These are phyloP conservation scores for Escarpia spicata DNA, from an alignment of 2,888 invertebrate species.

Conservation along the genomic window DNA sequence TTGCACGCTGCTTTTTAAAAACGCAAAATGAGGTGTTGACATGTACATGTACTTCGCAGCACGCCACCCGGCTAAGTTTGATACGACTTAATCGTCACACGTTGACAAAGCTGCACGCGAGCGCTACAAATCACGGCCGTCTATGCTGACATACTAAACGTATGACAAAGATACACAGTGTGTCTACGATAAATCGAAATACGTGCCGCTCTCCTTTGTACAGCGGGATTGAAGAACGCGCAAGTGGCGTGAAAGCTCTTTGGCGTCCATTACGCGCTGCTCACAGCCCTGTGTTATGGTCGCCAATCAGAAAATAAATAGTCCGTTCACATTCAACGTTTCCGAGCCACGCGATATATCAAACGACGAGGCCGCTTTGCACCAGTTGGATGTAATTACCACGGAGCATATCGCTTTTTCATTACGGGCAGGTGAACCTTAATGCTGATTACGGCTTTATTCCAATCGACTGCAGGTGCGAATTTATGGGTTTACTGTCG, in stretches of 20 bases:
- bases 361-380: neutral
- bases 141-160: neutral
- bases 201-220: neutral
- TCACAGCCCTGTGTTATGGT: neutral
- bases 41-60: neutral
- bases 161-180: neutral
- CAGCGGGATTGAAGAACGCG: neutral
- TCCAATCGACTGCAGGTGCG: constrained; percentile 13
- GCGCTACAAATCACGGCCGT: neutral
- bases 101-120: neutral
- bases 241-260: neutral
- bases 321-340: neutral
- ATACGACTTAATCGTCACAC: neutral
- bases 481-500: neutral
- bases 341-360: constrained; percentile 3
- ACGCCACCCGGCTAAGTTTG: neutral
- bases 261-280: neutral
- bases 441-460: constrained; percentile 16
- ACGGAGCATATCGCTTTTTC: neutral
- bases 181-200: neutral
- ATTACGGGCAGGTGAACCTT: neutral
- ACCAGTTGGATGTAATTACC: constrained; percentile 3
- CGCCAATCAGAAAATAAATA: constrained; percentile 16
- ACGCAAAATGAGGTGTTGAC: too few relatives aligned
- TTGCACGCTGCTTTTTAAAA: too few relatives aligned